Base-by-base conservation (phyloP, 53 echinoderm and acorn worm species). In the Holothuria leucospilota region DNA sequence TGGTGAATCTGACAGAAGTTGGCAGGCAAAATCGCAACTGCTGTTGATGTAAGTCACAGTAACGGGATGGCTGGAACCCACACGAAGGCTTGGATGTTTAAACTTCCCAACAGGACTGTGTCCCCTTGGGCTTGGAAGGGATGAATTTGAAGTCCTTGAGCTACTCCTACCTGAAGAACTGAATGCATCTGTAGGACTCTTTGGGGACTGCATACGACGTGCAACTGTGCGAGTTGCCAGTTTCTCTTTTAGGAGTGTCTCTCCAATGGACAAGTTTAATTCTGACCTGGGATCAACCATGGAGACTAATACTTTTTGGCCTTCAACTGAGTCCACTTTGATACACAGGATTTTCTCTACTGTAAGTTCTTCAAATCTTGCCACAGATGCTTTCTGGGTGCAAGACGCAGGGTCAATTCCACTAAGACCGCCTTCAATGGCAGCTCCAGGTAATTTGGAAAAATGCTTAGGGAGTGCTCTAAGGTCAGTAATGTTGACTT, bases 281-380 rank as follows among this genome's bases (percentile, higher is more conserved):
- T 90, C 93, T 10, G 91, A 92, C 29, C 90, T 87, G 5, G 99
- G 94, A 77, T 99, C 95, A 14, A 99, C 82, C 83, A 99, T 90
- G 30, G 88, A 88, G 38, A 99, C 63, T 23, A 82, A 84, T 71
- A 90, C 93, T 30, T 83, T 82, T 62, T 88, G 89, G 13, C 92
- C 92, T 16, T 68, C 87, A 68, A 82, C 72, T 46, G 89, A 86
- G 26, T 88, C 94, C 18, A 93, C 93, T 67, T 94, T 94, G 27
- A 92, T 90, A 66, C 92, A 89, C 16, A 96, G 75, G 34, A 91
- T 92, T 73, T 96, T 96, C 14, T 92, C 94, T 8, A 84, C 29
- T 10, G 92, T 92, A 60, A 96, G 75, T 59, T 94, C 94, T 29
- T 94, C 93, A 83, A 96, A 96, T 62, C 92, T 85, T 2, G 67